phyloP scores from a whole-genome alignment of 2,113 vertebrate genomes.

The Myocastor coypus region DNA sequence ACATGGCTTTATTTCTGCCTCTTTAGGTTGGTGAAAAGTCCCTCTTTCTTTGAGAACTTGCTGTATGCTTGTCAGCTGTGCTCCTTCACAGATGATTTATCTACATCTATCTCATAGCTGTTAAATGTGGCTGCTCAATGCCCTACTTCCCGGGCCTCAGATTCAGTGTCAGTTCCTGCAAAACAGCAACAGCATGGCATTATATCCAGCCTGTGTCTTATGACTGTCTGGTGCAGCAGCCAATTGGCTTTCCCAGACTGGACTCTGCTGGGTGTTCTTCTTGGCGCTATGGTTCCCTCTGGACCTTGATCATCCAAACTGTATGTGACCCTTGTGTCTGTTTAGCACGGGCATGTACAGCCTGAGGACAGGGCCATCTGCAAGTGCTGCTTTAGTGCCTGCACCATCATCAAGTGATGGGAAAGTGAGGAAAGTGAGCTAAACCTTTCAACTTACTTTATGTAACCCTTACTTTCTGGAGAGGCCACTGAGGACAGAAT shows the following conservation, averaged over 20 bases:
- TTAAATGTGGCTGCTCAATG: neutral
- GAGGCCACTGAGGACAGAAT: neutral
- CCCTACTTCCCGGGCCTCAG: neutral
- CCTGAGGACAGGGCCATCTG: neutral
- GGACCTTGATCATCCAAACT: neutral
- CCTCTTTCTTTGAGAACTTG: neutral
- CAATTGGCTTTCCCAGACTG: neutral
- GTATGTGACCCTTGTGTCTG: rapidly evolving
- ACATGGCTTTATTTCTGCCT: neutral
- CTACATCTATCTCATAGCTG: rapidly evolving
- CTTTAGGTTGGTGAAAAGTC: neutral
- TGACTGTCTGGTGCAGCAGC: neutral
- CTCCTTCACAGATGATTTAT: neutral
- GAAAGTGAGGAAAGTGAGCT: neutral
- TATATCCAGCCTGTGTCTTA: rapidly evolving
- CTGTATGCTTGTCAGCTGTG: neutral
- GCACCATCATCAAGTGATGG: neutral
- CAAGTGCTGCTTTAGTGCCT: neutral
- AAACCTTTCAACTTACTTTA: no score
- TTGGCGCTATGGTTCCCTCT: neutral
- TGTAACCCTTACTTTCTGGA: rapidly evolving
- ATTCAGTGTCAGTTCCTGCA: rapidly evolving
- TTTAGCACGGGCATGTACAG: rapidly evolving
- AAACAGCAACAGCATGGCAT: rapidly evolving
- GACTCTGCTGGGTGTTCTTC: neutral